Base-by-base conservation (phyloP, 2,113 vertebrate species). In the Pachyramphus minor region DNA sequence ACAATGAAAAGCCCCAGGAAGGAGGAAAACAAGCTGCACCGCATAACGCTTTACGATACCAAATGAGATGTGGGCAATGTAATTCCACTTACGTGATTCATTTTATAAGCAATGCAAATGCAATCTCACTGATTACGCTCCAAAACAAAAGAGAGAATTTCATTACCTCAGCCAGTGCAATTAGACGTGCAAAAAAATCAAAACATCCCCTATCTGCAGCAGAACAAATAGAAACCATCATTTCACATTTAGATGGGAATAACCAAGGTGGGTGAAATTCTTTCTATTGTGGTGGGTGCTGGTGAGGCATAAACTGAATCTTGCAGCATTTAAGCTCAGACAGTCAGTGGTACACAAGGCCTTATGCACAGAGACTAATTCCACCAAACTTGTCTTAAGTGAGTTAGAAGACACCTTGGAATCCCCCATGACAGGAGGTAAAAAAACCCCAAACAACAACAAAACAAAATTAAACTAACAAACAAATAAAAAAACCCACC, bases 101-200 rank as follows among this genome's bases (percentile, higher is more conserved):
- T 96, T 96, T 84, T 97, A 91, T 42, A 92, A 95, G 96, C 73
- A 24, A 96, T 90, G 95, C 97, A 98, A 98, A 98, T 95, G 95
- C 91, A 97, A 97, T 97, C 97, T 95, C 93, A 58, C 95, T 96
- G 97, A 97, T 97, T 97, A 93, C 89, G 31, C 89, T 98, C 84
- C 91, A 95, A 97, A 97, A 97, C 97, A 97, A 97, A 97, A 94
- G 91, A 96, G 91, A 64, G 89, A 95, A 97, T 97, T 93, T 98
- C 94, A 96, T 96, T 96, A 91, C 97, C 97, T 96, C 94, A 89
- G 93, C 82, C 89, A 72, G 55, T 62, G 56, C 91, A 90, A 89
- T 91, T 53, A 96, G 82, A 92, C 85, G 84, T 78, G 87, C 59
- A 93, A 84, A 93, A 84, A 97, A 97, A 95, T 66, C 89, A 76